These are phyloP conservation scores for Hirundichthys speculiger DNA, from an alignment of 2,113 vertebrate species.

Conservation along the genomic window DNA sequence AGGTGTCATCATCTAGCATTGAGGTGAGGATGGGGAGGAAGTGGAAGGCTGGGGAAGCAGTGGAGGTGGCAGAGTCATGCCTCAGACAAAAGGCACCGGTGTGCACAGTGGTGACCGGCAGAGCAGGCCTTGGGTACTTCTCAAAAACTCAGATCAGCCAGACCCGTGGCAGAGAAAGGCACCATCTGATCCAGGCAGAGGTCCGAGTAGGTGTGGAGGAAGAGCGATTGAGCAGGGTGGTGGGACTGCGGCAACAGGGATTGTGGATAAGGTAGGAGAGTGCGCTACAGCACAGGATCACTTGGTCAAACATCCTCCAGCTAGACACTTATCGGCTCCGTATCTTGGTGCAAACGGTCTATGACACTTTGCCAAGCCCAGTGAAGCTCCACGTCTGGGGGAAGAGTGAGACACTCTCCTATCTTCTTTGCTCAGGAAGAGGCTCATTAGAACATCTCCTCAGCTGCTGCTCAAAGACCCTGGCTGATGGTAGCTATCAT, in stretches of 20 bases:
- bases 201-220: slow-evolving; percentile 3
- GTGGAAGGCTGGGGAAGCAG: not conserved
- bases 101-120: not conserved
- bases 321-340: not conserved
- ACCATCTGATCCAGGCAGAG: not conserved
- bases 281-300: not conserved
- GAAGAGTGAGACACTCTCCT: too few relatives aligned
- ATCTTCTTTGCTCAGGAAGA: too few relatives aligned
- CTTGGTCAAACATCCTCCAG: not conserved
- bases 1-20: not conserved
- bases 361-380: not conserved
- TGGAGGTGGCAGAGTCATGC: not conserved
- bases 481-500: too few relatives aligned
- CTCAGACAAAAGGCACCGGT: not conserved
- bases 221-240: not conserved
- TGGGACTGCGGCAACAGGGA: not conserved
- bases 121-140: not conserved
- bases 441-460: too few relatives aligned
- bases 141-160: not conserved
- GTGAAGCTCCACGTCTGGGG: not conserved
- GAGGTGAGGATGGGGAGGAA: not conserved
- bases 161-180: not conserved
- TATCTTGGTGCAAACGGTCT: not conserved
- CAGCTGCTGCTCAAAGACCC: too few relatives aligned
- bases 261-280: not conserved